Conservation (phyloP, 2,888 invertebrate genomes). For the Cryptophagus acutangulus region DNA sequence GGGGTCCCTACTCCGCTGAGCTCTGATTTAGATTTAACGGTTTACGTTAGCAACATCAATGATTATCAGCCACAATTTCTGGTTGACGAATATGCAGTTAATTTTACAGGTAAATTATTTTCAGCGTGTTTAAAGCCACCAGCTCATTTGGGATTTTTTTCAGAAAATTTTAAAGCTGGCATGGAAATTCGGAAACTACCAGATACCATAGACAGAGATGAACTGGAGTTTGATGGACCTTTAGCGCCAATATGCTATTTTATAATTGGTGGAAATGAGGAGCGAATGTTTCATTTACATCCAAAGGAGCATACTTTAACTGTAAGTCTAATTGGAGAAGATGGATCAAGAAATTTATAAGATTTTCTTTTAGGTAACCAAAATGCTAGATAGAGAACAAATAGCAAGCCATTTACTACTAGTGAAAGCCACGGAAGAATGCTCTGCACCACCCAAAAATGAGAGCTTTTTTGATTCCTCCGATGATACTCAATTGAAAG, state of each 20-base stretch:
- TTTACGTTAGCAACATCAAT: slow-evolving; percentile 84
- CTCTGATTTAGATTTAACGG: slow-evolving; percentile 79
- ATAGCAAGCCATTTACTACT: slow-evolving; percentile 63
- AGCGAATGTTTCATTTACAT: slow-evolving; percentile 66
- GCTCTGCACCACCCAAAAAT: slow-evolving; percentile 57
- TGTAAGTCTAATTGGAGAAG: too few species aligned
- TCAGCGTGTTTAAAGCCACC: neutral
- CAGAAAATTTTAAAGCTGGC: slow-evolving; percentile 59
- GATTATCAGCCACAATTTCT: slow-evolving; percentile 85
- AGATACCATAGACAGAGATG: slow-evolving; percentile 80
- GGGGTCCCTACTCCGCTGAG: slow-evolving; percentile 83
- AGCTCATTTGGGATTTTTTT: neutral
- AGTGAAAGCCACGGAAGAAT: slow-evolving; percentile 81
- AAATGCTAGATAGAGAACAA: slow-evolving; percentile 71
- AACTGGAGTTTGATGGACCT: slow-evolving; percentile 72
- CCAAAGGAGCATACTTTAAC: slow-evolving; percentile 65
- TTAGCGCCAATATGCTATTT: slow-evolving; percentile 87
- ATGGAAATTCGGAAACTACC: slow-evolving; percentile 65
- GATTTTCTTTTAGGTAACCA: slow-evolving; percentile 54
- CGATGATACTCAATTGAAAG: slow-evolving; percentile 67
- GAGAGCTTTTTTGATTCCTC: slow-evolving; percentile 53
- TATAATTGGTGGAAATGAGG: slow-evolving; percentile 79
- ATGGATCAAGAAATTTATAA: too few species aligned
- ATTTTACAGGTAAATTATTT: slow-evolving; percentile 59
- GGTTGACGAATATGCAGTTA: slow-evolving; percentile 63